Evolutionary conservation across 2,113 vertebrate genomes (phyloP), one percentile per base, ranked within the genome.

Genomic region (Nesoenas mayeri): DNA sequence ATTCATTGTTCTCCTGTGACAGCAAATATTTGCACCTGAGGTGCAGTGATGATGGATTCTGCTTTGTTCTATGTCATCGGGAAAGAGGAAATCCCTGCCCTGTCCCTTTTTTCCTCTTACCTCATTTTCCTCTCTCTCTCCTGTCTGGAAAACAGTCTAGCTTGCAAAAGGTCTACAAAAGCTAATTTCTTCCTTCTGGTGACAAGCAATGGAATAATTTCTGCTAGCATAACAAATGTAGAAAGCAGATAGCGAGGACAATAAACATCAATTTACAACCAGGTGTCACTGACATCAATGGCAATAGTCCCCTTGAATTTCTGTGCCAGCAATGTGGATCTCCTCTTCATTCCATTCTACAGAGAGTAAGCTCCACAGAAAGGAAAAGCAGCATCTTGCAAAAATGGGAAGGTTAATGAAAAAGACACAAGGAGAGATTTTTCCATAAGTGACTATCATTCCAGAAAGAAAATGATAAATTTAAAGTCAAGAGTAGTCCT

Each of bases 21-120:
- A 90, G 80, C 32, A 93, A 85, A 38, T 48, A 78, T 9, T 67
- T 74, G 42, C 64, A 91, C 67, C 64, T 91, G 83, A 88, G 56
- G 25, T 32, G 17, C 38, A 70, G 21, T 61, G 64, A 91, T 71
- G 60, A 83, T 32, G 34, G 67, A 86, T 90, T 84, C 19, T 62
- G 65, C 53, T 94, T 94, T 91, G 79, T 88, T 94, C 77, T 62
- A 14, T 79, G 34, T 48, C 77, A 86, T 5, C 79, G 94, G 93
- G 79, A 95, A 96, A 87, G 31, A 96, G 95, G 95, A 97, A 96
- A 80, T 86, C 64, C 56, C 53, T 74, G 58, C 28, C 69, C 79
- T 38, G 82, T 66, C 47, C 11, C 2, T 62, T 86, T 93, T 86
- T 78, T 7, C 7, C 77, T 64, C 61, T 69, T 83, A 79, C 15